Evolutionary conservation across 1,140 invertebrate species (phyloP).

Genomic region (Dendrolimus kikuchii): DNA sequence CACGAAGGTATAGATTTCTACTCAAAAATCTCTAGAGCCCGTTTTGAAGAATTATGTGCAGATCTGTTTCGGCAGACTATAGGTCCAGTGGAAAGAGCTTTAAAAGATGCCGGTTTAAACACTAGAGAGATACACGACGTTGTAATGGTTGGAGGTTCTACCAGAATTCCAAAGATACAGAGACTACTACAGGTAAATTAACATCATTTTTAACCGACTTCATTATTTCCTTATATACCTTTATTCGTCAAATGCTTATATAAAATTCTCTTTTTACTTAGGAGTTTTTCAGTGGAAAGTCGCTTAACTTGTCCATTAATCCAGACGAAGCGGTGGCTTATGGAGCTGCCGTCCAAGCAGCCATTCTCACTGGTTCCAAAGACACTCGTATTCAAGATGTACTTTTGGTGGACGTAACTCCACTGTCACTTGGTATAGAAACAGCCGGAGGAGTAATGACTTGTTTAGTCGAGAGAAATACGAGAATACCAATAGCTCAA

Average conservation of each 20-base stretch:
- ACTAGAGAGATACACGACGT: conserved; percentile 79
- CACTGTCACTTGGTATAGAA: conserved; percentile 81
- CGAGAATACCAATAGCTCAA: conserved; percentile 79
- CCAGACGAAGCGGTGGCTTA: conserved; percentile 86
- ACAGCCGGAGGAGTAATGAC: conserved; percentile 81
- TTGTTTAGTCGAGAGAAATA: conserved; percentile 78
- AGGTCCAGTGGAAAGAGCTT: conserved; percentile 80
- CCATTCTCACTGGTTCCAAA: conserved; percentile 79
- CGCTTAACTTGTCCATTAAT: conserved; percentile 81
- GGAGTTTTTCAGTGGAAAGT: conserved; percentile 78
- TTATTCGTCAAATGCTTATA: conserved; percentile 1
- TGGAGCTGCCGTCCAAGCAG: conserved; percentile 84
- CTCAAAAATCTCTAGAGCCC: conserved; percentile 86
- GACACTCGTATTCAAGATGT: conserved; percentile 84
- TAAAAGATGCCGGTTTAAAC: conserved; percentile 84
- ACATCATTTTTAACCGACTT: neutral
- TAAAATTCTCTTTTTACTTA: conserved; percentile 26
- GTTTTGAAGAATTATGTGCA: conserved; percentile 90
- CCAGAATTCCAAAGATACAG: conserved; percentile 79
- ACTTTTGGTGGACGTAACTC: conserved; percentile 81
- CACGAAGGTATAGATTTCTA: conserved; percentile 89
- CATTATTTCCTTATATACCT: neutral
- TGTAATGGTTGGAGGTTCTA: conserved; percentile 78
- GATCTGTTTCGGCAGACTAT: conserved; percentile 84
- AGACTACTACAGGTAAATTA: conserved; percentile 68